Percentiles rank a stretch among this genome's conserved stretches.
Conservation (phyloP, 2,888 invertebrate genomes). For the Taphrorychus bicolor region DNA sequence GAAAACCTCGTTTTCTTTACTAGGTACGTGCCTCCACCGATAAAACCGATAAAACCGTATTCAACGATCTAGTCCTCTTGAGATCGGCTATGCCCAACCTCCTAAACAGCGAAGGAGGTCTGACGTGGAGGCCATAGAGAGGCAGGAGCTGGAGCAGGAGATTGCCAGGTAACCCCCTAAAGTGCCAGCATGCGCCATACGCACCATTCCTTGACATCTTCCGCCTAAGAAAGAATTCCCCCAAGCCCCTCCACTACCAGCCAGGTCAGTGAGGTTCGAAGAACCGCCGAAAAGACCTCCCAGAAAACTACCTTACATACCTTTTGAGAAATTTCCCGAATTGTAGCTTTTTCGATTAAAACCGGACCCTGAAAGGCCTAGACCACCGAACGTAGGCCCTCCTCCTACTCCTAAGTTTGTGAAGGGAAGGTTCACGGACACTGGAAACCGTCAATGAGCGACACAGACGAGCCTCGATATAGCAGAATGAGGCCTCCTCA, state of each 20-base stretch:
- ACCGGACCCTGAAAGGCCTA: conserved; percentile 60
- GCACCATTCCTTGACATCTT: conserved; percentile 64
- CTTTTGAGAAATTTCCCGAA: conserved; percentile 59
- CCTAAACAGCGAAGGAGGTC: conserved; percentile 62
- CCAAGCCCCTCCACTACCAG: conserved; percentile 59
- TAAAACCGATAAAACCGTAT: conserved; percentile 57
- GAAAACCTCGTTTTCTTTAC: too few species aligned
- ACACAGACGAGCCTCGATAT: conserved; percentile 69
- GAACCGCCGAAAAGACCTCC: conserved; percentile 44
- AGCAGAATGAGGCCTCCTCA: conserved; percentile 65
- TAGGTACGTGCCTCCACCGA: conserved; percentile 47
- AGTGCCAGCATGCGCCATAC: conserved; percentile 64
- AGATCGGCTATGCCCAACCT: conserved; percentile 69
- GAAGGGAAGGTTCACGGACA: conserved; percentile 66
- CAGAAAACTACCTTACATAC: conserved; percentile 50
- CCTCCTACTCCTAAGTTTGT: conserved; percentile 67
- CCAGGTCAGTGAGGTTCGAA: conserved; percentile 50
- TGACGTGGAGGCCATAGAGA: conserved; percentile 66
- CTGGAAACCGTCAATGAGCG: conserved; percentile 72
- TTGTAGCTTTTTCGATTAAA: conserved; percentile 63
- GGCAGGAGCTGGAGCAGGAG: conserved; percentile 64
- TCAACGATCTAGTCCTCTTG: too few species aligned
- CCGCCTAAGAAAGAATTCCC: conserved; percentile 59
- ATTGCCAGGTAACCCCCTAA: conserved; percentile 62
- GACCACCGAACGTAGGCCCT: conserved; percentile 58